phyloP scores from a whole-genome alignment of 2,113 vertebrate species.

The Gopherus evgoodei region DNA sequence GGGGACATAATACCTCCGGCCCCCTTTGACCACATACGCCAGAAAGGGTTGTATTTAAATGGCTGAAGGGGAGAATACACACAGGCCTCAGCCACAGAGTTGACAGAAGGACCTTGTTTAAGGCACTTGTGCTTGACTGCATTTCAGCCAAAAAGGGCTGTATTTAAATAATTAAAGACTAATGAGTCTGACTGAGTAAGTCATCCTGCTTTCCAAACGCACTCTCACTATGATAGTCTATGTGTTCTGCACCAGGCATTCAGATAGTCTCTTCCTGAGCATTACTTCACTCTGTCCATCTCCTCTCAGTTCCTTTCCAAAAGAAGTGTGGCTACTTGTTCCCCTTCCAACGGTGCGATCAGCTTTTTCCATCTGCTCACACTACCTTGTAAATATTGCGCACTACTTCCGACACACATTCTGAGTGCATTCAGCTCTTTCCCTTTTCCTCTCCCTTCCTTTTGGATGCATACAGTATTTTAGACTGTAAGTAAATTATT shows the following conservation, averaged over 20 bases:
- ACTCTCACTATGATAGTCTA: not conserved
- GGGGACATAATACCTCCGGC: accelerated
- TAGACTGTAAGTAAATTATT: slow-evolving; percentile 16
- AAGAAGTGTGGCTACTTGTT: not conserved
- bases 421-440: not conserved
- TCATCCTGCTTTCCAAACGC: not conserved
- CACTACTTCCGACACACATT: not conserved
- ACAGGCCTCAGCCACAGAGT: not conserved
- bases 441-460: not conserved
- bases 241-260: not conserved
- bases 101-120: not conserved
- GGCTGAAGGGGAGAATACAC: not conserved
- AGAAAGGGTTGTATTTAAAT: accelerated
- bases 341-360: not conserved
- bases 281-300: not conserved
- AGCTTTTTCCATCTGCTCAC: not conserved
- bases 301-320: not conserved
- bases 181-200: not conserved
- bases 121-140: not conserved
- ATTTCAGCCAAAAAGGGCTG: accelerated
- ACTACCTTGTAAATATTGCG: not conserved
- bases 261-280: not conserved
- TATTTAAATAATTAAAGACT: not conserved
- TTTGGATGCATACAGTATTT: slow-evolving; percentile 2
- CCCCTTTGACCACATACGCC: accelerated